Evolutionary conservation across 2,797 vertebrate genomes (phyloP), one percentile per base, ranked within the genome.

Genomic region (Syndactyla subalaris): DNA sequence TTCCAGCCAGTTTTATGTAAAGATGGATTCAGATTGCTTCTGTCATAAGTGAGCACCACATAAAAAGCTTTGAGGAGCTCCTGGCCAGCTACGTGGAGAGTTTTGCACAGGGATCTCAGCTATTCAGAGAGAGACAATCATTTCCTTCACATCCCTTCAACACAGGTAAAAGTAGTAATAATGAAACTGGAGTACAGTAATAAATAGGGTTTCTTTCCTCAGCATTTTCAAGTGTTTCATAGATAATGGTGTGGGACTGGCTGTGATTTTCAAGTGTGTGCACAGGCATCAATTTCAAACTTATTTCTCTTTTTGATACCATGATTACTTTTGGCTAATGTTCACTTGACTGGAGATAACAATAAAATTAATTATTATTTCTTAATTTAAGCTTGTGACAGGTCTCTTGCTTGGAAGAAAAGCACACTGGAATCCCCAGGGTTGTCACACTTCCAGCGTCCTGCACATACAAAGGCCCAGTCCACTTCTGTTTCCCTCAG

Each of bases 41-140:
- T 54, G 32, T 18, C 1, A 0, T 4, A 66, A 68, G 19, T 39
- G 39, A 46, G 24, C 17, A 52, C 9, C 17, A 12, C 19, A 18
- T 15, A 9, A 13, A 67, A 70, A 82, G 38, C 3, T 57, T n/a
- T 38, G 58, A 85, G 52, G 45, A 58, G 10, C 20, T 84, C 13
- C 36, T 58, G 39, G 19, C 13, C 70, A 23, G 10, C 7, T 49
- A 43, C 2, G 1, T 43, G 36, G 21, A 72, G 15, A 9, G 9
- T 19, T 92, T 76, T 71, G 36, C n/a, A 22, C 36, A 43, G 29
- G 10, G 29, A 51, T 59, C 7, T 72, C 51, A 57, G 38, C 38
- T 76, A 17, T 45, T 85, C 18, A 8, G 3, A 52, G 7, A 9
- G 9, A 88, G 29, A 49, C 61, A 14, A 38, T 92, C 1, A 24